phyloP scores from a whole-genome alignment of 2,797 vertebrate genomes.

The Tapera naevia region DNA sequence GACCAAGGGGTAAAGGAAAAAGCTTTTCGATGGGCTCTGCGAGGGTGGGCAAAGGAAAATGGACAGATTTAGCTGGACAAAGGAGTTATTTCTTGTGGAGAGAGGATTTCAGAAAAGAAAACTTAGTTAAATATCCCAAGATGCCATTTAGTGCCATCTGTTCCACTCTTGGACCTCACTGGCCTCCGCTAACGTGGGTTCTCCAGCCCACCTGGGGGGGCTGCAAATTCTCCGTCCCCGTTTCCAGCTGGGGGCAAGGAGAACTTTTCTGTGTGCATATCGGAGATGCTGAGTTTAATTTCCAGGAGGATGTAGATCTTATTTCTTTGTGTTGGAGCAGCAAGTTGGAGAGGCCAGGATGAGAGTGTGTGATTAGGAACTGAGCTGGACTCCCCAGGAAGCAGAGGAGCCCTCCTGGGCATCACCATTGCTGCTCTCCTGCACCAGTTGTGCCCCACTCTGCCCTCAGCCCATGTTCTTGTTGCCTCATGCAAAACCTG shows the following conservation, averaged over 20 bases:
- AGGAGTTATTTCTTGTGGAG: too few relatives aligned
- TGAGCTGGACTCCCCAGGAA: not conserved
- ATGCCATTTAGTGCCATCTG: not conserved
- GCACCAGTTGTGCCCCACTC: fast-evolving
- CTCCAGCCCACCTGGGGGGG: not conserved
- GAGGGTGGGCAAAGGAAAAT: not conserved
- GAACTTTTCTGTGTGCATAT: not conserved
- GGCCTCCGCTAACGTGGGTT: not conserved
- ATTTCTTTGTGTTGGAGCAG: not conserved
- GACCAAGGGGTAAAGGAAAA: not conserved
- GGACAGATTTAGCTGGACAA: not conserved
- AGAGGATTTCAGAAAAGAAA: not conserved
- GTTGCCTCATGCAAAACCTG: not conserved
- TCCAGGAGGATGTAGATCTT: not conserved
- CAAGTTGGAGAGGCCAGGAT: not conserved
- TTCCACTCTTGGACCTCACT: not conserved
- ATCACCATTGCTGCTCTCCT: not conserved
- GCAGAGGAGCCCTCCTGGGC: not conserved
- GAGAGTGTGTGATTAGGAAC: not conserved
- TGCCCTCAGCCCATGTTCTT: not conserved
- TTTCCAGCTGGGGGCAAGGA: not conserved
- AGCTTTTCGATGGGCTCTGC: not conserved
- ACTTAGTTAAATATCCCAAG: not conserved
- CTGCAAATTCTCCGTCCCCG: not conserved
- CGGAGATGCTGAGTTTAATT: not conserved